Evolutionary conservation across 2,888 invertebrate genomes (phyloP).

Genomic region (Brachypalpus laphriformis): DNA sequence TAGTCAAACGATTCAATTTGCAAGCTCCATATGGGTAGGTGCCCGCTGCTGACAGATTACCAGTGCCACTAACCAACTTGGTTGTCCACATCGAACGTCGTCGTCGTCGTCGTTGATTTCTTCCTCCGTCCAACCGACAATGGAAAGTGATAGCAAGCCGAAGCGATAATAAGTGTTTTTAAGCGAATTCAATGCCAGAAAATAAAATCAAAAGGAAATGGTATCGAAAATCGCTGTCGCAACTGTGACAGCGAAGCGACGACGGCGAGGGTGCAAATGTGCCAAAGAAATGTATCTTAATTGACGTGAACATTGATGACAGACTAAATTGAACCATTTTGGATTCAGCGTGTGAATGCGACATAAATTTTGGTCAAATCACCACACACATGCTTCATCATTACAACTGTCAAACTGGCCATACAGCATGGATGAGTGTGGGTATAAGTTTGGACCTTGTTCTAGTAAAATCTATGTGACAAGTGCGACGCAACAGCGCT

Average conservation of each 20-base stretch:
- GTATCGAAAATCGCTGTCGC: conserved; percentile 50
- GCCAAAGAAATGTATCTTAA: conserved; percentile 68
- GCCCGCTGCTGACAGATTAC: conserved; percentile 70
- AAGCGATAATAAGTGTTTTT: conserved; percentile 68
- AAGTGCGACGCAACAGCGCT: conserved; percentile 63
- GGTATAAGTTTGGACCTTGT: conserved; percentile 77
- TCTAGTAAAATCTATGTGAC: conserved; percentile 78
- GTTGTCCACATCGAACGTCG: conserved; percentile 63
- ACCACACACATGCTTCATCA: conserved; percentile 64
- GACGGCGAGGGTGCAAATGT: conserved; percentile 7
- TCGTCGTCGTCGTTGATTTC: neutral
- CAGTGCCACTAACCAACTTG: conserved; percentile 74
- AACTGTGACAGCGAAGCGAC: neutral
- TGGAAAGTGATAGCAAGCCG: conserved; percentile 65
- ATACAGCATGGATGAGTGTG: conserved; percentile 30
- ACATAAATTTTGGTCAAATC: conserved; percentile 72
- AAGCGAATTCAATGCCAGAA: conserved; percentile 38
- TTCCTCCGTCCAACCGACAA: neutral
- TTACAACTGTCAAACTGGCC: conserved; percentile 55
- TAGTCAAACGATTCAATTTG: conserved; percentile 82
- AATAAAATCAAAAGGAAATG: conserved; percentile 46
- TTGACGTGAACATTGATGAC: conserved; percentile 66
- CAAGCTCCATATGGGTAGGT: conserved; percentile 75
- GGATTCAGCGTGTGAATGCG: conserved; percentile 68
- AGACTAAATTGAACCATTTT: conserved; percentile 57